Conservation (phyloP, 2,113 vertebrate genomes). For the Seriola rivoliana region DNA sequence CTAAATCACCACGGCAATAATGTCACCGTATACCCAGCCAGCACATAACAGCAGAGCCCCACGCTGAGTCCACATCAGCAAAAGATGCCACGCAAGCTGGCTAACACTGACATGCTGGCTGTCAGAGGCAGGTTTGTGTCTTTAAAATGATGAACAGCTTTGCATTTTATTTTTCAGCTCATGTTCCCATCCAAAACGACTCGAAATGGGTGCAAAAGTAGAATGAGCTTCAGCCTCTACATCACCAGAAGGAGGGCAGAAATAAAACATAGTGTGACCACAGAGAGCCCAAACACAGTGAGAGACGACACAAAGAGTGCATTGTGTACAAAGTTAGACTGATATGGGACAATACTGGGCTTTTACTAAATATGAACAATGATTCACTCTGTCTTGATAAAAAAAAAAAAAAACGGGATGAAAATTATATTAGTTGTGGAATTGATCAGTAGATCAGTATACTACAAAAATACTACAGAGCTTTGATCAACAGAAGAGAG, state of each 20-base stretch:
- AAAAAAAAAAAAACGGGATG: not conserved
- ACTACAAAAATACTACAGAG: not conserved
- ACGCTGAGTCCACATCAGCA: slow-evolving; percentile 48
- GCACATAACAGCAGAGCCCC: slow-evolving; percentile 44
- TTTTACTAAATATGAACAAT: slow-evolving; percentile 2
- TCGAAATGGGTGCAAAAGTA: not conserved
- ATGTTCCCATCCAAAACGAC: not conserved
- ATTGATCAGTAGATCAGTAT: not conserved
- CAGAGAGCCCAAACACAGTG: not conserved
- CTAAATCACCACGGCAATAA: slow-evolving; percentile 76
- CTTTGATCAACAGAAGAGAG: not conserved
- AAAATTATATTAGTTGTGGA: not conserved
- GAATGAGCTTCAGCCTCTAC: not conserved
- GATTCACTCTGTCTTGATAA: not conserved
- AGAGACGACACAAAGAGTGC: not conserved
- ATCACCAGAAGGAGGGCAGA: slow-evolving; percentile 5
- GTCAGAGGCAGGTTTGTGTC: slow-evolving; percentile 14
- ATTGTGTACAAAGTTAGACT: not conserved
- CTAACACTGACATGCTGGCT: not conserved
- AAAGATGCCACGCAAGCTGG: slow-evolving; percentile 37
- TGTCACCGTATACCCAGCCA: slow-evolving; percentile 46
- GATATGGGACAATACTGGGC: not conserved
- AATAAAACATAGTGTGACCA: not conserved
- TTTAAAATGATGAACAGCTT: slow-evolving; percentile 12
- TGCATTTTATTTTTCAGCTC: not conserved